A percentile compares a stretch with the other conserved stretches of the same genome.
These are phyloP conservation scores for Danio albolineatus DNA, from an alignment of 2,797 vertebrate species.

Conservation along the genomic window DNA sequence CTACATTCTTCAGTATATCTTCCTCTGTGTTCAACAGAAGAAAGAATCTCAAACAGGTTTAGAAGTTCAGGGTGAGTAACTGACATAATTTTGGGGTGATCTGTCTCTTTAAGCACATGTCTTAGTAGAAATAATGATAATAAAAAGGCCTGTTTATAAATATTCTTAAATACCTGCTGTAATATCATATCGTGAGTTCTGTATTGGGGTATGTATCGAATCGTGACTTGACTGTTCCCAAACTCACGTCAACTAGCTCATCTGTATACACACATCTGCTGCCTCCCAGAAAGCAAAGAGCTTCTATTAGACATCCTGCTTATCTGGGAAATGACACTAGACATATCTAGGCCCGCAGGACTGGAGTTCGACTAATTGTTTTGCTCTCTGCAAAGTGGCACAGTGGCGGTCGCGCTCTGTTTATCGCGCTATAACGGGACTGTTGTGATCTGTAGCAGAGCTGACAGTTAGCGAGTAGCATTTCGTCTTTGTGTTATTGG, in stretches of 20 bases:
- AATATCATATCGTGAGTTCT: too few relatives aligned
- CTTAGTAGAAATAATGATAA: too few relatives aligned
- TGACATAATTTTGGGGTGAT: too few relatives aligned
- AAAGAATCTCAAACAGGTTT: too few relatives aligned
- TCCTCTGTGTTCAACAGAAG: too few relatives aligned
- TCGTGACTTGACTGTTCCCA: too few relatives aligned
- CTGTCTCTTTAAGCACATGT: too few relatives aligned
- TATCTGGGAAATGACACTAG: constrained; percentile 34
- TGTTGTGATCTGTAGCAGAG: constrained; percentile 26
- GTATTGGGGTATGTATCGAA: too few relatives aligned
- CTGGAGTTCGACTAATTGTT: constrained; percentile 54
- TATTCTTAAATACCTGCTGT: too few relatives aligned
- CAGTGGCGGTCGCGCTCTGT: constrained; percentile 39
- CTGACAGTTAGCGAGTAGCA: constrained; percentile 29
- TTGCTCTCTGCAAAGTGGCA: constrained; percentile 40
- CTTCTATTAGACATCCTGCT: background rate
- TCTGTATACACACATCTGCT: constrained; percentile 42
- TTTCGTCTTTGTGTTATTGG: constrained; percentile 16
- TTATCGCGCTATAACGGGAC: constrained; percentile 14
- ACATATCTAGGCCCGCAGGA: constrained; percentile 53
- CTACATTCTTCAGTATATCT: too few relatives aligned
- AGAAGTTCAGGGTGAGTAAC: too few relatives aligned
- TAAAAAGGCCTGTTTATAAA: too few relatives aligned
- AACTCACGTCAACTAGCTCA: background rate
- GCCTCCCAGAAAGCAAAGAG: constrained; percentile 31